Base-by-base conservation (phyloP, 2,797 vertebrate species). In the Epinephelus coioides region DNA sequence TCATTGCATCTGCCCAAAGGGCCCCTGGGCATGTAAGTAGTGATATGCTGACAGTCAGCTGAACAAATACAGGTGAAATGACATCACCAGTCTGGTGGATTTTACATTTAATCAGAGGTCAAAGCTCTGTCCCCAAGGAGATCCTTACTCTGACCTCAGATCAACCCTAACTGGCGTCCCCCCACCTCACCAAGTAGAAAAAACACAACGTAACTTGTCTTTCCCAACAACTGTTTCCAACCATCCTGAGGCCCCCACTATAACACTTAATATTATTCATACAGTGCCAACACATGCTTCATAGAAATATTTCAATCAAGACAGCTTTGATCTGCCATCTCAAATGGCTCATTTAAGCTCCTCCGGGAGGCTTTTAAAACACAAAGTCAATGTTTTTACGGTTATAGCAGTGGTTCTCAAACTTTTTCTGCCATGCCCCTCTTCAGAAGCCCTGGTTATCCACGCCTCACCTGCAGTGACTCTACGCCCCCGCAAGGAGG, bases 51-150 rank as follows among this genome's bases (percentile, higher is more conserved):
- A 84, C 64, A 56, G 47, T 88, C 89, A 90, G 83, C 89, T 92
- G 88, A 89, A 71, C 69, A 92, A 93, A 91, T 71, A 92, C 27
- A 75, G 67, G 63, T 81, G 27, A 54, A 57, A 69, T 92, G 82
- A 91, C 77, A 71, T 92, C 77, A 86, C 19, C 56, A 61, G 59
- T 51, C 61, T 72, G 79, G 62, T 57, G 21, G 62, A 49, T 70
- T 69, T 79, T 74, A 79, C 40, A 68, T 56, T 34, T 65, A 56
- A 49, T 55, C 57, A 57, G 25, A 67, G 30, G 44, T 64, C 72
- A 46, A 64, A 71, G n/a, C 57, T 46, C 13, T 11, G 57, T 70
- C 66, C 57, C 68, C 51, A 46, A 78, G 46, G 75, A 71, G 21
- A 61, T 63, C 61, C 19, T 65, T 12, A 64, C 56, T 44, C 27